Base-by-base conservation (phyloP, 2,888 invertebrate species). In the Leptinotarsa peninsularis region DNA sequence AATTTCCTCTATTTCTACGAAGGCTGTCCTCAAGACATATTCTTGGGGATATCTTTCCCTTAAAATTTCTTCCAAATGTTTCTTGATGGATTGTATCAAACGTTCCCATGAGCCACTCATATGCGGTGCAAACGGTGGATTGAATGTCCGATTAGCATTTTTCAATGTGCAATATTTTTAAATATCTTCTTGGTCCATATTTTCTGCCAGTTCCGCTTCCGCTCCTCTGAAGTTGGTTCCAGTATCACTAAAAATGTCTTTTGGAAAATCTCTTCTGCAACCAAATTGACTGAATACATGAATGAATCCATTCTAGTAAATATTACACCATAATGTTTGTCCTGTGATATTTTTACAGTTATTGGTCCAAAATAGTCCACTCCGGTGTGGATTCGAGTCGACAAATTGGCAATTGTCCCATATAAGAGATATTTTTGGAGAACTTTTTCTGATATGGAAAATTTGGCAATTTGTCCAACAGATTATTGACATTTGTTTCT, bases 201-300 rank as follows among this genome's bases (percentile, higher is more conserved):
- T 68, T 68, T 68, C 68, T 15, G 68, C 49, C 21, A 68, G 23
- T 21, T 68, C 14, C 23, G 13, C 18, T 21, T 67, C 67, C 17
- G 72, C 49, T 21, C 58, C 58, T 58, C 17, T 17, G 56, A 60
- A 72, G 67, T 58, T 49, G 4, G 33, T 18, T 63, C 52, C 69
- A 60, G 60, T 73, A 66, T 73, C 69, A 50, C 69, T 49, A 49
- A 17, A 69, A 14, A 69, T 63, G 69, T 73, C 69, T 15, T 91
- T 49, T 3, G 56, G 71, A 69, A 73, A 75, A 15, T 66, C 54
- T 58, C 63, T 54, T 33, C 72, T 27, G 58, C 75, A 75, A 43
- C 52, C 49, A 68, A 75, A 74, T 52, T 70, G 66, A 54, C 66
- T 5, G 4, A 74, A 52, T 49, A 67, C 67, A 67, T 71, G 18